Percentiles rank a stretch among this genome's conserved stretches.
Evolutionary conservation across 2,888 invertebrate species (phyloP).

Genomic region (Portevinia maculata): DNA sequence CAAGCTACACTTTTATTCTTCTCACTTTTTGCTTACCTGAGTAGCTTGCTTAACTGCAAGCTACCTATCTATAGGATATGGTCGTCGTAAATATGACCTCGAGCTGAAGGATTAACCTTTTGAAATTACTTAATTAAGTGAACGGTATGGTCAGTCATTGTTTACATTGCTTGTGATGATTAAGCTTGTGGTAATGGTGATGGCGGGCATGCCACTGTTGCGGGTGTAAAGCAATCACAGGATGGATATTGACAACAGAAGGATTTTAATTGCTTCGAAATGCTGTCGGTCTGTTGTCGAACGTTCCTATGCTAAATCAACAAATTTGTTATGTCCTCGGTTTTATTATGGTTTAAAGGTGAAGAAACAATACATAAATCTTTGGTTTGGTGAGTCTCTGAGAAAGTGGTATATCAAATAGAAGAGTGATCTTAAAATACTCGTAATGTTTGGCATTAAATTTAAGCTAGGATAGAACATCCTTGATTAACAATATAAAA

Average conservation of each 20-base stretch:
- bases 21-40: conserved; percentile 9
- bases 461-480: no score
- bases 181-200: conserved; percentile 37
- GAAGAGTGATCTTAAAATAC: no score
- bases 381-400: no score
- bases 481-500: no score
- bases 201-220: conserved; percentile 43
- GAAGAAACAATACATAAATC: no score
- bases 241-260: conserved; percentile 73
- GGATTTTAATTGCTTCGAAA: conserved; percentile 58
- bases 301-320: not conserved
- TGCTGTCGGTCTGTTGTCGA: conserved; percentile 1
- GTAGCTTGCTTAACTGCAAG: conserved; percentile 41
- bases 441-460: no score
- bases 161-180: conserved; percentile 73
- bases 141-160: conserved; percentile 71
- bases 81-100: conserved; percentile 69
- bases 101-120: conserved; percentile 73
- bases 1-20: conserved; percentile 67
- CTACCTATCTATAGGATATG: conserved; percentile 15
- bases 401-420: no score
- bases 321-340: conserved; percentile 2
- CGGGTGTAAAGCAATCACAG: conserved; percentile 47
- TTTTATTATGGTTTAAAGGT: not conserved
- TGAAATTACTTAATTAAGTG: conserved; percentile 72